These are phyloP conservation scores for Anorthoa munda DNA, from an alignment of 2,888 invertebrate species.

Conservation along the genomic window DNA sequence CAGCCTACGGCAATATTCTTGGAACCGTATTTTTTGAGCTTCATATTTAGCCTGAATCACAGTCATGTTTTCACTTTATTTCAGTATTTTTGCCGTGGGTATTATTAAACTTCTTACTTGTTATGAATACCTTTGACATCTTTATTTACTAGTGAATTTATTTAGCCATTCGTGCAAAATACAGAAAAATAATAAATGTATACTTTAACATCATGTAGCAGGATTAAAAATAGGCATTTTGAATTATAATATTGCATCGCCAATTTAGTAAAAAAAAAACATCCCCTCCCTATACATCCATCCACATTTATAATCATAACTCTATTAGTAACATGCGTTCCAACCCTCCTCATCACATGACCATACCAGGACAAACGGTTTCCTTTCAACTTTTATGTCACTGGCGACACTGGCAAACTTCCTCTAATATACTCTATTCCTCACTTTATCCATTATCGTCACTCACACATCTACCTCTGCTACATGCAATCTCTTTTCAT, in stretches of 20 bases:
- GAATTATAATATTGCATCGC: background rate
- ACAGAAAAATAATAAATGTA: background rate
- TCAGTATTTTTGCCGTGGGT: background rate
- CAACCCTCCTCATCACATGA: too few relatives aligned
- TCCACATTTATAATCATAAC: too few relatives aligned
- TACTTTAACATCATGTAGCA: background rate
- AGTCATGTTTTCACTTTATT: background rate
- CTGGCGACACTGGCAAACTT: too few relatives aligned
- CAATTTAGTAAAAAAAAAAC: background rate
- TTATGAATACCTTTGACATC: background rate
- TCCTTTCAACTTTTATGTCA: too few relatives aligned
- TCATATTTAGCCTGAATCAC: background rate
- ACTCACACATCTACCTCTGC: too few relatives aligned
- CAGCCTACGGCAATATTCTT: background rate
- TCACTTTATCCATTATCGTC: too few relatives aligned
- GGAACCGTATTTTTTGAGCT: background rate
- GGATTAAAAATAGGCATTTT: background rate
- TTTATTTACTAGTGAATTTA: background rate
- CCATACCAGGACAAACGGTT: too few relatives aligned
- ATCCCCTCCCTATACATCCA: too few relatives aligned
- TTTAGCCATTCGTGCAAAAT: too few relatives aligned
- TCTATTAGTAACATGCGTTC: too few relatives aligned
- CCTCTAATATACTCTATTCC: too few relatives aligned
- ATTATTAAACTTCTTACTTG: background rate
- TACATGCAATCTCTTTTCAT: too few relatives aligned